Evolutionary conservation across 2,113 vertebrate species (phyloP), one percentile per base, ranked within the genome.

Genomic region (Paradisaea rubra): DNA sequence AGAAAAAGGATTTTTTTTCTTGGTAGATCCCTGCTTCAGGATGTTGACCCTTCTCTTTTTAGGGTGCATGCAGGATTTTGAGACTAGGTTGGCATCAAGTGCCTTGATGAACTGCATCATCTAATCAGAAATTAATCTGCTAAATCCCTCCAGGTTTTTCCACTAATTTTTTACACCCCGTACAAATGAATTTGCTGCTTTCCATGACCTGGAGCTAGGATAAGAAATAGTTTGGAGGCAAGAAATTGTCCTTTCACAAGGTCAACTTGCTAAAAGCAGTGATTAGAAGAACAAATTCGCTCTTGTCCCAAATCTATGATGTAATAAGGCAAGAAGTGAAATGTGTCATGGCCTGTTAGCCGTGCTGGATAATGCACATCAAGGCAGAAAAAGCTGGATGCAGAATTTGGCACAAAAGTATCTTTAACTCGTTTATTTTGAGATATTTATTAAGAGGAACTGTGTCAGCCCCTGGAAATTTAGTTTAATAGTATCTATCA

Each of bases 251-350:
- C 80, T 39, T 76, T 73, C 57, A 83, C 45, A 57, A 83, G 61
- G 81, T 91, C 89, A 90, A 0, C 54, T 56, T 30, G 61, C 87
- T 17, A 59, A 79, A 86, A 49, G 39, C 20, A 6, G 68, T 63
- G 44, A 49, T 60, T 47, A 78, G 74, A 81, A 79, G 93, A 96
- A 92, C 73, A 72, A 52, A 20, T 86, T 83, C 52, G 41, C 73
- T 90, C 81, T 91, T 88, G 68, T 87, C 81, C 74, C 50, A 85
- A 78, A 88, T 89, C 33, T 15, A 56, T 96, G 83, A 96, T 95
- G 93, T 96, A 96, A 97, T 89, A 90, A 91, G 79, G 92, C 65
- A 94, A 97, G 93, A 96, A 91, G 74, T 76, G 56, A 77, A 91
- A 89, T 80, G 76, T 93, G 88, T 91, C 96, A 91, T 88, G 95